Evolutionary conservation across 2,113 vertebrate species (phyloP).

Genomic region (Chaetops frenatus): DNA sequence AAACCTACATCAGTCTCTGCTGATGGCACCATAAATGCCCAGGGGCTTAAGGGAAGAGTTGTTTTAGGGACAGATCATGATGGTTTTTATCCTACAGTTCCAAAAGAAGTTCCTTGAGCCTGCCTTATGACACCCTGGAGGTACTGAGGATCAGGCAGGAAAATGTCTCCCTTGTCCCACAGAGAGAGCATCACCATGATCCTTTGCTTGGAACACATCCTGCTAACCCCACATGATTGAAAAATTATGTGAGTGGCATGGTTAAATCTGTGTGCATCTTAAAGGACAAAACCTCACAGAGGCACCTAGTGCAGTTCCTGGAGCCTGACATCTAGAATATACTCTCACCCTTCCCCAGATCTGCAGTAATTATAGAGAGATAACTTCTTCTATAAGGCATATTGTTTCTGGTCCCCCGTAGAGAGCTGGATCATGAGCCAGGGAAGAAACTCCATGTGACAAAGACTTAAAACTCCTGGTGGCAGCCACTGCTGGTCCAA

Average conservation of each 20-base stretch:
- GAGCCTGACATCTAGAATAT: not conserved
- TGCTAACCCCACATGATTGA: rapidly evolving
- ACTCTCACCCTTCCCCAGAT: not conserved
- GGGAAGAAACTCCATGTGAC: not conserved
- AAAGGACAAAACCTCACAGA: not conserved
- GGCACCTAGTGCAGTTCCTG: not conserved
- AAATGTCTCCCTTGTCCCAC: not conserved
- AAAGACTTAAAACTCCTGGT: not conserved
- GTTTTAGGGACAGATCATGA: not conserved
- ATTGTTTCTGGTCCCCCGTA: not conserved
- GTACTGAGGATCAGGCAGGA: not conserved
- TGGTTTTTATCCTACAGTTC: not conserved
- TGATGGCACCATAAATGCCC: not conserved
- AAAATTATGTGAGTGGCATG: not conserved
- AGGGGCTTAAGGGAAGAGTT: not conserved
- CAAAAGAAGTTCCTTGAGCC: not conserved
- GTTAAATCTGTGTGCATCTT: not conserved
- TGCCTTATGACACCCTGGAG: not conserved
- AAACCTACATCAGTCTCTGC: not conserved
- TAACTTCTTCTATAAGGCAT: not conserved
- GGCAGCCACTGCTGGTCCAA: not conserved
- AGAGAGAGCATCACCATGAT: not conserved
- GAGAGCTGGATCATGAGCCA: not conserved
- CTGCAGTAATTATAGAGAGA: not conserved
- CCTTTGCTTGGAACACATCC: not conserved